Evolutionary conservation across 2,888 invertebrate genomes (phyloP), one percentile per base, ranked within the genome.

Genomic region (Melolontha melolontha): DNA sequence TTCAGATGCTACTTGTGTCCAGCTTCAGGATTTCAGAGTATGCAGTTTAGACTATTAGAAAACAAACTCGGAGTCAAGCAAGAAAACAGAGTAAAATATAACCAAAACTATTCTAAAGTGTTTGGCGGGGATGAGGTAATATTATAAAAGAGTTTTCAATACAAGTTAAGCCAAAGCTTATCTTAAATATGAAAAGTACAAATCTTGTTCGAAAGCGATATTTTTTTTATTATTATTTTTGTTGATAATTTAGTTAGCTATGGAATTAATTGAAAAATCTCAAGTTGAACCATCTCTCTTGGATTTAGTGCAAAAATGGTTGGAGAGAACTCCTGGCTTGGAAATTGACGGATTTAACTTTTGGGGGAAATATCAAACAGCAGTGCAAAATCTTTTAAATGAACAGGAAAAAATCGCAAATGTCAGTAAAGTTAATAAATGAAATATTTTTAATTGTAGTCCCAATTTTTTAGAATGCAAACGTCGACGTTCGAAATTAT

Each of bases 21-120:
- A 0, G 97, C 98, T 0, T 98, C 98, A 0, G 99, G 99, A 0
- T 99, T 99, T 82, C 99, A 99, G 81, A 98, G 97, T 78, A 84
- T 97, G 41, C 96, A 99, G 83, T 99, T 99, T 83, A 90, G 99
- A 12, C 85, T 99, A 16, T 84, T 99, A 66, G 99, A 99, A 84
- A 99, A 98, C 81, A 98, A 98, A 84, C 80, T 93, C 71, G 93
- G 93, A 0, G 85, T 93, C 0, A 89, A 90, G 65, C 89, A 93
- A 81, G 95, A 96, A 64, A 89, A 94, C 73, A 89, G 98, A 1
- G 95, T 97, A 0, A 93, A 94, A 79, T 98, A 97, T 84, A 97
- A 97, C 82, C 95, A 96, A 81, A 92, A 92, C 77, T 98, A 98
- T 83, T 89, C 91, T 69, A 89, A 90, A 12, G 96, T 94, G 0